A percentile compares a stretch with the other conserved stretches of the same genome.
Evolutionary conservation across 2,888 invertebrate genomes (phyloP).

Genomic region (Resseliella maxima): DNA sequence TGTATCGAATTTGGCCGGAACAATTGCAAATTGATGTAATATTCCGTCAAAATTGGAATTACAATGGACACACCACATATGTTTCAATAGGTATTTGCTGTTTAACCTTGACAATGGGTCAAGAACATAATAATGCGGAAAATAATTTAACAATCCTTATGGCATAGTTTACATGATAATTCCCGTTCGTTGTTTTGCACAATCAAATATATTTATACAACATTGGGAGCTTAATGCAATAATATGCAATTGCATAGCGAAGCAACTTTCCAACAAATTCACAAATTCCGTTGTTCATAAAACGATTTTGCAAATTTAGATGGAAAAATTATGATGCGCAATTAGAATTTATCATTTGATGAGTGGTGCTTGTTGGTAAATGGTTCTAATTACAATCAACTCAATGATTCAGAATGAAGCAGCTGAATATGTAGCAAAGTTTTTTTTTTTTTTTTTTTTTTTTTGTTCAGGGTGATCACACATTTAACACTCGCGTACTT

Average conservation of each 20-base stretch:
- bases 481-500: background rate
- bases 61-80: background rate
- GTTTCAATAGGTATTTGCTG: background rate
- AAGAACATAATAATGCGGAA: background rate
- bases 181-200: background rate
- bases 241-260: too few species aligned
- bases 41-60: background rate
- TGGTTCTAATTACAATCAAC: background rate
- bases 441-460: background rate
- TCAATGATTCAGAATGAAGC: background rate
- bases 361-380: background rate
- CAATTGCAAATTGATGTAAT: background rate
- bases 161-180: background rate
- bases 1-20: background rate
- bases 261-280: too few species aligned
- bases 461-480: background rate
- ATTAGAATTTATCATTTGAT: background rate
- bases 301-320: too few species aligned
- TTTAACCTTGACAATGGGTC: slow-evolving; percentile 34
- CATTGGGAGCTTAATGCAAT: too few species aligned
- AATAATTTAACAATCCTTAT: background rate
- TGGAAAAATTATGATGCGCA: too few species aligned
- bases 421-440: slow-evolving; percentile 1
- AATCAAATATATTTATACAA: too few species aligned
- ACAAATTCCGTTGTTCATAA: too few species aligned